Percentiles rank a stretch among this genome's conserved stretches.
Evolutionary conservation across 2,797 vertebrate genomes (phyloP).

Genomic region (Melanotaenia nigrans): DNA sequence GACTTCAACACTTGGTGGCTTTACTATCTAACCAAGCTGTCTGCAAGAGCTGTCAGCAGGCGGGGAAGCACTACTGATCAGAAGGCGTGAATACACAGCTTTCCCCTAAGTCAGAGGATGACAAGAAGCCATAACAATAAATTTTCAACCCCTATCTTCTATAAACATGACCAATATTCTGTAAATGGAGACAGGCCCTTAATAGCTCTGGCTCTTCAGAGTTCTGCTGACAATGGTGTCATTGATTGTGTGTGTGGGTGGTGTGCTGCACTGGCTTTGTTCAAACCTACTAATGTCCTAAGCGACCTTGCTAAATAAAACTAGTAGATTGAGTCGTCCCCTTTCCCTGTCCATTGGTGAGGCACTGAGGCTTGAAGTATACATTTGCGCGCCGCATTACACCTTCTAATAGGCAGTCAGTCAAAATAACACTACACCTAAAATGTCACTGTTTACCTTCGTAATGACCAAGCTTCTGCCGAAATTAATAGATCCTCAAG

Average conservation of each 20-base stretch:
- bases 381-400: slow-evolving; percentile 79
- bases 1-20: slow-evolving; percentile 40
- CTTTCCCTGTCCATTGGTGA: slow-evolving; percentile 67
- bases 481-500: slow-evolving; percentile 71
- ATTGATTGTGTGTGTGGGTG: slow-evolving; percentile 25
- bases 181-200: slow-evolving; percentile 65
- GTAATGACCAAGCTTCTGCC: slow-evolving; percentile 68
- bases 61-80: slow-evolving; percentile 28
- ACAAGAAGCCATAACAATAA: slow-evolving; percentile 53
- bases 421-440: slow-evolving; percentile 77
- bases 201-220: slow-evolving; percentile 45
- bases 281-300: slow-evolving; percentile 65
- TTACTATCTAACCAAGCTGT: slow-evolving; percentile 42
- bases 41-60: slow-evolving; percentile 33
- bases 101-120: slow-evolving; percentile 48
- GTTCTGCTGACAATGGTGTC: slow-evolving; percentile 57
- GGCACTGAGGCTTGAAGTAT: slow-evolving; percentile 77
- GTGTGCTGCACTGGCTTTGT: slow-evolving; percentile 32
- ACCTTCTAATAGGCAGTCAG: slow-evolving; percentile 79
- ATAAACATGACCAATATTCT: slow-evolving; percentile 70
- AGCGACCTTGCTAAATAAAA: slow-evolving; percentile 78
- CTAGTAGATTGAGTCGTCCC: slow-evolving; percentile 64
- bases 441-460: slow-evolving; percentile 80
- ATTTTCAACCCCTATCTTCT: slow-evolving; percentile 67
- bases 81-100: slow-evolving; percentile 44